Evolutionary conservation across 30 jellyfish, hydroid and myxozoan genomes (phyloP).

Genomic region (Cassiopea andromeda): DNA sequence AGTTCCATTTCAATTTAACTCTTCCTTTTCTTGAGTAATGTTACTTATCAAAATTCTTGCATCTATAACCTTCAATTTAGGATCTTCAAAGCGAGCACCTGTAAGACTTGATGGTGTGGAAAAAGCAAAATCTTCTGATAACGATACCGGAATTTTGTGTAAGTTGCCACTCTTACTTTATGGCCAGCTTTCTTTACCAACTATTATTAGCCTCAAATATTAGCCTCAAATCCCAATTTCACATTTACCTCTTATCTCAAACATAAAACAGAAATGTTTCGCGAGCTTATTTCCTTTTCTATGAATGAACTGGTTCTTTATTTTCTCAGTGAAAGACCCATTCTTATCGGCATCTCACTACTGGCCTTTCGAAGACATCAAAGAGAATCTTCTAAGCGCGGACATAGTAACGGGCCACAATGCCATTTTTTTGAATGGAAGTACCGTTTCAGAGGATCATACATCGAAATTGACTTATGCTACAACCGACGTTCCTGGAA

Average conservation of each 20-base stretch:
- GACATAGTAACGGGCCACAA: conserved; percentile 94
- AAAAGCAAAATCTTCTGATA: conserved; percentile 48
- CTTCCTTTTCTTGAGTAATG: not conserved
- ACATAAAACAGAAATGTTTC: no score
- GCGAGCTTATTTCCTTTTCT: no score
- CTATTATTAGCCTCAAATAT: not conserved
- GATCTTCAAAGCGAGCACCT: conserved; percentile 58
- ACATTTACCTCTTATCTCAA: no score
- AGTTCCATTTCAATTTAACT: no score
- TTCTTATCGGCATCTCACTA: conserved; percentile 92
- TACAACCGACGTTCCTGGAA: conserved; percentile 87
- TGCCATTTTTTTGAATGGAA: conserved; percentile 79
- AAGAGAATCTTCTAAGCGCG: conserved; percentile 38
- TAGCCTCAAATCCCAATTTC: no score
- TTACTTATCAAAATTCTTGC: not conserved
- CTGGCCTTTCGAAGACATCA: conserved; percentile 92
- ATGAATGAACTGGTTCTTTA: not conserved
- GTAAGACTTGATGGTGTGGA: conserved; percentile 70
- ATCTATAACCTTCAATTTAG: not conserved
- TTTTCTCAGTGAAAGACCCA: conserved; percentile 87
- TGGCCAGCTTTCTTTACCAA: not conserved
- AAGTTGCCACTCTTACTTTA: not conserved
- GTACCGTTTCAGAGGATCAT: conserved; percentile 38
- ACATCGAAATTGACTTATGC: conserved; percentile 46
- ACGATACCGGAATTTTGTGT: conserved; percentile 71